Evolutionary conservation across 1,140 invertebrate genomes (phyloP), one percentile per base, ranked within the genome.

Genomic region (Neodiprion pinetum): DNA sequence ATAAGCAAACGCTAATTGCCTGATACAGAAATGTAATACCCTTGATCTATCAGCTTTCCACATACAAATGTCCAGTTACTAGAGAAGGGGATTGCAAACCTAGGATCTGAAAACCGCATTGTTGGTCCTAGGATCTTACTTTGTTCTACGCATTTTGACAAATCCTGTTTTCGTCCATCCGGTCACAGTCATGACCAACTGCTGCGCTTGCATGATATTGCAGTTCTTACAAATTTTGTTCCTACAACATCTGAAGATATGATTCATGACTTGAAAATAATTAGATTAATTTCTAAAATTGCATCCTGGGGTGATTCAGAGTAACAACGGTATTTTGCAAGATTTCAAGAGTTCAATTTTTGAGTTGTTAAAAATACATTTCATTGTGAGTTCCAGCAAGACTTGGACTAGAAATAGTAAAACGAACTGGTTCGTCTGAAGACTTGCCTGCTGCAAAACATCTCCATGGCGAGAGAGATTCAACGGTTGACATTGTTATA

Each of bases 1-100:
- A 3, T 3, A 40, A 40, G 28, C 28, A 40, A 40, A 40, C 28
- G 28, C 28, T 40, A 5, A 40, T 40, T 40, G 28, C 5, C 28
- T 40, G 28, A 2, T 40, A 5, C 28, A 40, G 28, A 40, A 40
- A 40, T 40, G 8, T 61, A 12, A 8, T 61, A 61, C n/a, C 53
- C 53, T 61, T 61, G 53, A 61, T 61, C 11, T 61, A 4, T 61
- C 53, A 61, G 53, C 53, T 61, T 61, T 61, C 53, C 53, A 61
- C 53, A 61, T 11, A 61, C 3, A 61, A 8, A 8, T 61, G 53
- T 8, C 53, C 53, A 61, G 53, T 61, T 61, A 61, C n/a, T 61
- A 61, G 53, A 61, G 53, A 61, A 61, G 53, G 1, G 53, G 53
- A 61, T 61, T 61, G 53, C n/a, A 61, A 61, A 61, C n/a, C 53